Evolutionary conservation across 2,113 vertebrate genomes (phyloP).

Genomic region (Dunckerocampus dactyliophorus): DNA sequence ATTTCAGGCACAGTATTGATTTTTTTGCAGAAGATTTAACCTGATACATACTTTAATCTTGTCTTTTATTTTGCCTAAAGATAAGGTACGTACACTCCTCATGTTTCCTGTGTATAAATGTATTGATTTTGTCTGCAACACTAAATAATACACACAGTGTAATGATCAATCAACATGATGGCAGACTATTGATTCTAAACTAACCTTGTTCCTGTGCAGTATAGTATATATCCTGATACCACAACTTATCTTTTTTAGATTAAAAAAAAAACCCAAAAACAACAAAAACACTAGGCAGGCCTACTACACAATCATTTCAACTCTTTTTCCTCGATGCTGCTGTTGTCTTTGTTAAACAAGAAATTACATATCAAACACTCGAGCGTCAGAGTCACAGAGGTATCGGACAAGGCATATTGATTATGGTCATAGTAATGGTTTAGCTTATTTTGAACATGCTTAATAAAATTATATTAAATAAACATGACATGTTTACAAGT

Average conservation of each 20-base stretch:
- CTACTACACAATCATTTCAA: background rate
- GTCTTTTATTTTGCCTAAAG: constrained; percentile 47
- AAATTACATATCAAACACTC: constrained; percentile 6
- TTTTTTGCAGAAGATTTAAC: constrained; percentile 30
- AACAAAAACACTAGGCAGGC: background rate
- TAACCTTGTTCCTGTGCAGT: constrained; percentile 10
- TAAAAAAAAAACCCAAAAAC: constrained; percentile 21
- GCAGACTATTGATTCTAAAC: constrained; percentile 44
- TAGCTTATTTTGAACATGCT: too few relatives aligned
- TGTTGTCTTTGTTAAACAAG: background rate
- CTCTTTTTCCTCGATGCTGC: background rate
- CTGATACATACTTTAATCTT: constrained; percentile 33
- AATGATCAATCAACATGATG: constrained; percentile 45
- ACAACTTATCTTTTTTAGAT: constrained; percentile 1
- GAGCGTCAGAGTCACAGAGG: too few relatives aligned
- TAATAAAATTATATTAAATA: too few relatives aligned
- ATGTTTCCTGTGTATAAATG: constrained; percentile 35
- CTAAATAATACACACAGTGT: constrained; percentile 37
- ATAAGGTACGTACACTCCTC: constrained; percentile 40
- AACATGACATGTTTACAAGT: too few relatives aligned
- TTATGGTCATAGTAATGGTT: too few relatives aligned
- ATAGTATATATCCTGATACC: constrained; percentile 13
- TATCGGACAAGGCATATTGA: too few relatives aligned
- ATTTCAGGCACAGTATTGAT: constrained; percentile 26
- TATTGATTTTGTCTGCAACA: constrained; percentile 52